These are phyloP conservation scores for Hydropotes inermis DNA, from an alignment of 2,113 vertebrate genomes.

Conservation along the genomic window DNA sequence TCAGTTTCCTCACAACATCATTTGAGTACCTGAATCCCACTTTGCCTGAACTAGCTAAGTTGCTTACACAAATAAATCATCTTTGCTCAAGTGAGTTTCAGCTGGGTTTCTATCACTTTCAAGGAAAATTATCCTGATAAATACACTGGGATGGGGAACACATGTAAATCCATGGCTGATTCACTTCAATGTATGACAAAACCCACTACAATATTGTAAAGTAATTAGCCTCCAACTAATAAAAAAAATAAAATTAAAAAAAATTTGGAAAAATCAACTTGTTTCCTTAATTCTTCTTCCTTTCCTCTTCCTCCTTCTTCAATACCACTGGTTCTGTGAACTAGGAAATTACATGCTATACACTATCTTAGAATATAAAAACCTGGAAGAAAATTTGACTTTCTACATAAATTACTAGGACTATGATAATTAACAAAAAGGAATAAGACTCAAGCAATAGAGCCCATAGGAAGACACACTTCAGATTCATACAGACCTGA, in stretches of 20 bases:
- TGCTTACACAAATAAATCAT: neutral
- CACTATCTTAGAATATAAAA: neutral
- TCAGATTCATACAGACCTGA: neutral
- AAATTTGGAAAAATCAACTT: neutral
- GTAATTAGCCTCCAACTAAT: no score
- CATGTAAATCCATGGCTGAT: no score
- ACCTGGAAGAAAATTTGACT: neutral
- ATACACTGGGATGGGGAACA: no score
- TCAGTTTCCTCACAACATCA: neutral
- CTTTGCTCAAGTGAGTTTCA: neutral
- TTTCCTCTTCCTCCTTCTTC: neutral
- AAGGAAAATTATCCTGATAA: neutral
- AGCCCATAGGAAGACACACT: neutral
- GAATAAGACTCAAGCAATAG: neutral
- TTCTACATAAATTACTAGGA: neutral
- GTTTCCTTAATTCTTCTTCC: neutral
- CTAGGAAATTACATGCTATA: neutral
- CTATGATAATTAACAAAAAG: neutral
- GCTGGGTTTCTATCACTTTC: neutral
- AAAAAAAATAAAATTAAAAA: no score
- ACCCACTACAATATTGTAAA: no score
- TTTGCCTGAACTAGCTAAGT: neutral
- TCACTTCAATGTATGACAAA: no score
- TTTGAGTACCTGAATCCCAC: constrained; percentile 2
- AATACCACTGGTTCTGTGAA: neutral